A percentile compares a stretch with the other conserved stretches of the same genome.
Conservation (phyloP, 2,888 invertebrate species). For the Coremacera marginata region DNA sequence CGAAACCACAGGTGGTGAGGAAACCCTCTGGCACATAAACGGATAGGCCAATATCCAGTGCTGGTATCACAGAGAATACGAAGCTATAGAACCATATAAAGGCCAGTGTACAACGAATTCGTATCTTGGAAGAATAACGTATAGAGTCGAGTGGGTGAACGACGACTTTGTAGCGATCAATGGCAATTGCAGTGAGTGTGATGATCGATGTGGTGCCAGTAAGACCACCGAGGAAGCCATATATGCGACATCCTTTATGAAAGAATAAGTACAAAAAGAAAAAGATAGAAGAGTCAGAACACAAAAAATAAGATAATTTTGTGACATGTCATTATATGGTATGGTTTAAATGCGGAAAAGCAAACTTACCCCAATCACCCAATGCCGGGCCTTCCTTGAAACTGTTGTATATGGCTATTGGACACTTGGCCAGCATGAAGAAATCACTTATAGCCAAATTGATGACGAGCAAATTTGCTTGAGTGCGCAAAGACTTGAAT, state of each 20-base stretch:
- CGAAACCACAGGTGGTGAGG: conserved; percentile 87
- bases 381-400: conserved; percentile 79
- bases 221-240: conserved; percentile 84
- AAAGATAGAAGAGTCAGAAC: neutral
- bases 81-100: conserved; percentile 82
- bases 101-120: conserved; percentile 74
- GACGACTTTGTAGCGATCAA: conserved; percentile 87
- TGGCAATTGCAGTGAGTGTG: conserved; percentile 82
- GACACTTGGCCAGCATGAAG: conserved; percentile 79
- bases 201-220: conserved; percentile 86
- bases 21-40: conserved; percentile 87
- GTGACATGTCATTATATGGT: no score
- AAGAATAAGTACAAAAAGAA: conserved; percentile 12
- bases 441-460: conserved; percentile 84
- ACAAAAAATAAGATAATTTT: no score
- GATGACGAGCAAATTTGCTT: conserved; percentile 80
- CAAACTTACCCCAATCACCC: conserved; percentile 76
- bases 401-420: conserved; percentile 82
- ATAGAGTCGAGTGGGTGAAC: conserved; percentile 81
- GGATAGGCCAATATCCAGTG: conserved; percentile 77
- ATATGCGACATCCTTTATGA: conserved; percentile 79
- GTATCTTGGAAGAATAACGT: conserved; percentile 74
- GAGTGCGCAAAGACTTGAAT: conserved; percentile 78
- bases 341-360: no score
- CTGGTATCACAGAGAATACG: conserved; percentile 78